Evolutionary conservation across 1,140 invertebrate species (phyloP), one percentile per base, ranked within the genome.

Genomic region (Cepaea nemoralis): DNA sequence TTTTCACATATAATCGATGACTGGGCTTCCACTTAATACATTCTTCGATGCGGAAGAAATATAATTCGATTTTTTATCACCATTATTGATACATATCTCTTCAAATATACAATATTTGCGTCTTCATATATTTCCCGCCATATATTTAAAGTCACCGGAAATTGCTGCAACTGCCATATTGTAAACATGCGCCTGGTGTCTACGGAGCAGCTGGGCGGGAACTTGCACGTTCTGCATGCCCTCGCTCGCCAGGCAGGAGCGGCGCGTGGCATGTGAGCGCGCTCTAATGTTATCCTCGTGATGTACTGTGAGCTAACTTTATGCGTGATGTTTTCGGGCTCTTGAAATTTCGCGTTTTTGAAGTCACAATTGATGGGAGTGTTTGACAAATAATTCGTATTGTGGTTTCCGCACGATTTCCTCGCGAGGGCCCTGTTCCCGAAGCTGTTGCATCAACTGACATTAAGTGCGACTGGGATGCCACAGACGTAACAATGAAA

Each of bases 261-360:
- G 37, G 14, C 37, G 69, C 37, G 69, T 39, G 40, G 69, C 69
- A 71, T 71, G 31, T 45, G n/a, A 24, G 69, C 69, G 69, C 69
- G 69, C 37, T 45, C 33, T 39, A 39, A 45, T n/a, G 35, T 71
- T 39, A 39, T 39, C n/a, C n/a, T n/a, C 37, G 66, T 63, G 59
- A 63, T 27, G 27, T 16, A n/a, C 59, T 31, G 16, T 31, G 59
- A 2, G 59, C 27, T 63, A 45, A 8, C n/a, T 39, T 24, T 71
- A 14, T n/a, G 8, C 40, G 37, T 39, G 37, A 39, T 71, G 6
- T 40, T 40, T 1, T 71, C 69, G 59, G 50, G 50, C 50, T 14
- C 8, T 55, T 14, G 50, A 55, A 55, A 55, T 55, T n/a, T 55
- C 50, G 50, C 22, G 50, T 14, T 55, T 55, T 55, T 55, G 50